Base-by-base conservation (phyloP, 1,140 invertebrate species). In the Polypedilum vanderplanki region DNA sequence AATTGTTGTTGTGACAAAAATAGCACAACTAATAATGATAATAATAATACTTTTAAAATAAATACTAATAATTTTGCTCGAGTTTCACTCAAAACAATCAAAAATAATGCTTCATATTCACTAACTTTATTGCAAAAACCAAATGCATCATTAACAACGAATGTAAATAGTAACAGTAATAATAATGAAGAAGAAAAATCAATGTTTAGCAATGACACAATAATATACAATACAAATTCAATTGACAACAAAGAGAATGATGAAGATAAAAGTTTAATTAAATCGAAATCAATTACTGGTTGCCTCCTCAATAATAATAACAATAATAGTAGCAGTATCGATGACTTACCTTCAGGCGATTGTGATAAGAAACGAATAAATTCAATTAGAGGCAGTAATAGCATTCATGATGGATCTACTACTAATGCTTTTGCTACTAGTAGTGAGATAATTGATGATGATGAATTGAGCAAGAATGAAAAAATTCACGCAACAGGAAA, bases 1-100 rank as follows among this genome's bases (percentile, higher is more conserved):
- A 74, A n/a, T 40, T 18, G 10, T 18, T 7, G 33, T 74, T 12
- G 7, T 40, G 40, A 74, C 40, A 18, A 64, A 74, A 40, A 24
- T 20, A 46, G 17, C 40, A 77, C 24, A 33, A 33, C 74, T 73
- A 78, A 74, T 75, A 75, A n/a, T 74, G 76, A 75, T 75, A 74
- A 18, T 64, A 76, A 76, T 77, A 75, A 75, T 77, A 75, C n/a
- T 75, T 15, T 75, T 70, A 75, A 74, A 15, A 17, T 57, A 70
- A 15, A 41, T 20, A 17, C 17, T 41, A 41, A 41, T 74, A 40
- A 73, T 40, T 73, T 41, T 9, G 73, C 73, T 41, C 40, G 73
- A 17, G 73, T 41, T 8, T 74, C 73, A 76, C 76, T 74, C 75
- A 73, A 57, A 75, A 77, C 77, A 57, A 76, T 41, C 74, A 75